phyloP scores from a whole-genome alignment of 2,797 vertebrate genomes.

The Neostethus bicornis region DNA sequence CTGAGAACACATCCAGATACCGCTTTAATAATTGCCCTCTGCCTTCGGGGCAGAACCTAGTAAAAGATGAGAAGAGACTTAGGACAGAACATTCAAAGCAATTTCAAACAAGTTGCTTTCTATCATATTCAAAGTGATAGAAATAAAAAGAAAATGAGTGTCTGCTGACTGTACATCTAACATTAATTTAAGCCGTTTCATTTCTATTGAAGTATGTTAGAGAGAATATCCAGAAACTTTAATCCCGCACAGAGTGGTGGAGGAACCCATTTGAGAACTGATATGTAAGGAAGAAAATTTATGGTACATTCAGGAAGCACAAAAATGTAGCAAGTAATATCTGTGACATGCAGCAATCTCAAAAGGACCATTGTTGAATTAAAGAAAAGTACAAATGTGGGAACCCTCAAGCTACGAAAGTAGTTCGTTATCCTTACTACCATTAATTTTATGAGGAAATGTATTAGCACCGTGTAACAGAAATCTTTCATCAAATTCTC shows the following conservation, averaged over 20 bases:
- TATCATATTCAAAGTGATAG: background rate
- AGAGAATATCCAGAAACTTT: background rate
- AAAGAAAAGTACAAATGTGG: background rate
- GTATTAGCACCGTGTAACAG: background rate
- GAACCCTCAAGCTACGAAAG: background rate
- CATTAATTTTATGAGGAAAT: background rate
- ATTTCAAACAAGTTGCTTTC: constrained; percentile 18
- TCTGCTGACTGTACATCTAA: background rate
- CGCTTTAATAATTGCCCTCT: constrained; percentile 37
- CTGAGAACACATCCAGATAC: constrained; percentile 28
- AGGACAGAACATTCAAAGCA: constrained; percentile 17
- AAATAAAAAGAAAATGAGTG: background rate
- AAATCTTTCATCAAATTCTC: background rate
- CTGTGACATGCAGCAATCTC: background rate
- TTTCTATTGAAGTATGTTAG: background rate
- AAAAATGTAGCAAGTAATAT: background rate
- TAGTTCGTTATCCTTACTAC: background rate
- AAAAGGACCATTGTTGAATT: background rate
- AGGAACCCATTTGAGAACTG: background rate
- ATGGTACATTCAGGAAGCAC: background rate
- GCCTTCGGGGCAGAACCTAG: constrained; percentile 15
- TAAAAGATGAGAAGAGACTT: constrained; percentile 13
- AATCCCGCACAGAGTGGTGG: background rate
- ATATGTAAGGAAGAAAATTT: background rate
- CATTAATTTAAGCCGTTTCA: background rate